Base-by-base conservation (phyloP, 2,888 invertebrate genomes). In the Nymphalis urticae region DNA sequence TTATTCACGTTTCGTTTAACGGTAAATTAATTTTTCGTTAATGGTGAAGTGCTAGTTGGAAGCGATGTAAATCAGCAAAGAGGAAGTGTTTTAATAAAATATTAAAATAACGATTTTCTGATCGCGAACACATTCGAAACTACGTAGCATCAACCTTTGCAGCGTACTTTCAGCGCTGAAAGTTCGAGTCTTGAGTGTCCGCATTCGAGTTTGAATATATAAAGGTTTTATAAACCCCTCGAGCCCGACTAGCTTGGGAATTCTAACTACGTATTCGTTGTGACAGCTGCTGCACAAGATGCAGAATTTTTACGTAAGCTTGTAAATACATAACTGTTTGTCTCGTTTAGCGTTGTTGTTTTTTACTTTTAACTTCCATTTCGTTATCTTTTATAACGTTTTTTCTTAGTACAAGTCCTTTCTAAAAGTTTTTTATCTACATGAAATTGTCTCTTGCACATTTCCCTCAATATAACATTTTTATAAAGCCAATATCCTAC, bases 201-300 rank as follows among this genome's bases (percentile, higher is more conserved):
- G 27, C 27, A 54, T 54, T 17, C 56, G 36, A 58, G 56, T 58
- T 58, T 58, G 58, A 58, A 58, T 58, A 42, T 58, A 58, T 58
- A 58, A 58, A 58, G 58, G 58, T 58, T 58, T 54, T 54, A 54
- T 54, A 58, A n/a, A 50, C n/a, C 58, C 27, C 36, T n/a, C 8
- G 36, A 32, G 36, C 36, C 27, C 58, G 36, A 36, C 19, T 16
- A 10, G 58, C 32, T 32, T n/a, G 56, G n/a, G 27, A 17, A 27
- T 56, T 56, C 32, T 56, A 32, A 56, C 53, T 24, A 53, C 53
- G 24, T 53, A 24, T 53, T 36, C 32, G 32, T 4, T 56, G 58
- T 58, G 58, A 32, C 58, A 58, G 58, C 58, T 58, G 58, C 58
- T 58, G 56, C 53, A 24, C 24, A 17, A 19, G 42, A 42, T 42